A percentile compares a stretch with the other conserved stretches of the same genome.
phyloP scores from a whole-genome alignment of 2,113 vertebrate genomes.

The Patagioenas fasciata region DNA sequence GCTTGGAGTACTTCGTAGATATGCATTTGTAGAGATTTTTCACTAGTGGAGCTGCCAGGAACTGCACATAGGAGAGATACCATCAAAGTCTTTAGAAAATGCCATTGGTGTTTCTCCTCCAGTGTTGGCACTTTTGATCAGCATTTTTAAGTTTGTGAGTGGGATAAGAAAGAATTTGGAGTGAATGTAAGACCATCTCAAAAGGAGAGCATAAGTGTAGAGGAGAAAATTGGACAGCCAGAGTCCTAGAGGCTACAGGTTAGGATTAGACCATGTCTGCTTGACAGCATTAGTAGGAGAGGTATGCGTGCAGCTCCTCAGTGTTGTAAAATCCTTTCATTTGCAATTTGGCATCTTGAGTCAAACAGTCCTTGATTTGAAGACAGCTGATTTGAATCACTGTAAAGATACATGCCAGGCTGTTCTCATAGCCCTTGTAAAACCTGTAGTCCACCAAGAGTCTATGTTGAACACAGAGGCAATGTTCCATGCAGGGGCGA shows the following conservation, averaged over 20 bases:
- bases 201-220: neutral
- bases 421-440: neutral
- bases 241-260: neutral
- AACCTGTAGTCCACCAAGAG: neutral
- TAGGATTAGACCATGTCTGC: neutral
- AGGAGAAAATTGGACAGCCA: neutral
- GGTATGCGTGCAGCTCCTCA: neutral
- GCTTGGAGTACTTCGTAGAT: neutral
- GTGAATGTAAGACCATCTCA: neutral
- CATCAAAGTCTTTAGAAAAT: neutral
- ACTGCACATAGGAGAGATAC: neutral
- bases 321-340: neutral
- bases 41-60: neutral
- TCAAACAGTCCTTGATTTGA: neutral
- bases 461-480: rapidly evolving
- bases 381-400: neutral
- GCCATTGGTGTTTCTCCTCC: neutral
- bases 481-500: rapidly evolving
- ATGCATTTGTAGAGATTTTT: neutral
- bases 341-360: neutral
- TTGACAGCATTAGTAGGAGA: neutral
- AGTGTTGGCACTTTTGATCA: neutral
- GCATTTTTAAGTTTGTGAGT: neutral
- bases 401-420: rapidly evolving
- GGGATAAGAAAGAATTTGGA: neutral